phyloP scores from a whole-genome alignment of 2,797 vertebrate species.

The Epinephelus malabaricus region DNA sequence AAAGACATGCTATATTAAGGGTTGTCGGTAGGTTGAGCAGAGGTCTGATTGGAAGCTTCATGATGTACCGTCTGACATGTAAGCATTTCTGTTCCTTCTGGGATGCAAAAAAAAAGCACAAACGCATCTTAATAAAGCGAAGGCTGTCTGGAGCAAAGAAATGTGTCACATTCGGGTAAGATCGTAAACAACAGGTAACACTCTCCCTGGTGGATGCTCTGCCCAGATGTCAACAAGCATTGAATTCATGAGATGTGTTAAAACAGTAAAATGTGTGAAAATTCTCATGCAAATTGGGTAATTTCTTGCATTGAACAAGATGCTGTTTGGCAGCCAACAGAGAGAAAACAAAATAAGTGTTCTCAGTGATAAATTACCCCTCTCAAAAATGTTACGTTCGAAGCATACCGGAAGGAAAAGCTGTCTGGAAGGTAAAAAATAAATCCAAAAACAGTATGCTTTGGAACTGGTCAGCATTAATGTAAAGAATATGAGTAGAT shows the following conservation, averaged over 20 bases:
- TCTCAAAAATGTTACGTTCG: background rate
- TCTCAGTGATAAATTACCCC: background rate
- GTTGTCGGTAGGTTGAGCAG: background rate
- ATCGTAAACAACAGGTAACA: constrained; percentile 31
- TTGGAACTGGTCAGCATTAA: background rate
- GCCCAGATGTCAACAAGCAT: background rate
- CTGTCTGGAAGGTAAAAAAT: background rate
- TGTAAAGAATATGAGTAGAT: background rate
- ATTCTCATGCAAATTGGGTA: constrained; percentile 6
- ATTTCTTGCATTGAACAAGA: constrained; percentile 14
- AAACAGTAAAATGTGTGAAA: background rate
- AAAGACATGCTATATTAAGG: constrained; percentile 12
- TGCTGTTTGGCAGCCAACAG: background rate
- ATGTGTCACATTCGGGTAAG: background rate
- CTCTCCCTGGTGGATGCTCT: background rate
- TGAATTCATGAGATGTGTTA: background rate
- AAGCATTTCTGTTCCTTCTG: constrained; percentile 14
- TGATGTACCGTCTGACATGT: constrained; percentile 26
- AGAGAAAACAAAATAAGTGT: constrained; percentile 2
- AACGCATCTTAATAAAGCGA: background rate
- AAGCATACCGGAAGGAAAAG: background rate
- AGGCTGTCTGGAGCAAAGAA: constrained; percentile 13
- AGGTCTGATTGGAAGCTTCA: constrained; percentile 28
- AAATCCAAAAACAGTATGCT: constrained; percentile 4
- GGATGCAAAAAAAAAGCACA: constrained; percentile 15